These are phyloP conservation scores for Capitulum mitella DNA, from an alignment of 2,888 invertebrate genomes.

Conservation along the genomic window DNA sequence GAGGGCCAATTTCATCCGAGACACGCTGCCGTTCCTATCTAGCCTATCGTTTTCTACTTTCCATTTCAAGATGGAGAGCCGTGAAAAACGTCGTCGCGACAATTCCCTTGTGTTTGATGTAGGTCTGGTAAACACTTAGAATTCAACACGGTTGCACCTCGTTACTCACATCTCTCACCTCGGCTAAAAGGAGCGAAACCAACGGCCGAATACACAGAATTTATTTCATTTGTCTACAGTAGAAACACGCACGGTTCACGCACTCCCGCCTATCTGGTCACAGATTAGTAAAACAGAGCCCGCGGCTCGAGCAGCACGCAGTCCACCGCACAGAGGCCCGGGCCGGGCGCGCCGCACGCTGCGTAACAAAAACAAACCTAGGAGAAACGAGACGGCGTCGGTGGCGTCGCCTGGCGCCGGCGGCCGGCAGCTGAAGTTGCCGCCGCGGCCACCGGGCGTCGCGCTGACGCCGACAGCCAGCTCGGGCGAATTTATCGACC, in stretches of 20 bases:
- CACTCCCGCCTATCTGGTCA: slow-evolving; percentile 14
- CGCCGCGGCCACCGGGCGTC: not conserved
- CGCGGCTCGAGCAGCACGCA: not conserved
- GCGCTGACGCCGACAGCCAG: not conserved
- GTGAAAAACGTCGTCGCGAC: too few relatives aligned
- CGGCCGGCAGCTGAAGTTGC: not conserved
- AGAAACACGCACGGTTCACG: slow-evolving; percentile 18
- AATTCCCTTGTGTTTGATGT: too few relatives aligned
- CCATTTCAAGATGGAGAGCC: too few relatives aligned
- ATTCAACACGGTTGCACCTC: too few relatives aligned
- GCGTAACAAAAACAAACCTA: slow-evolving; percentile 23
- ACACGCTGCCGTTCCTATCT: too few relatives aligned
- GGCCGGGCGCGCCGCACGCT: not conserved
- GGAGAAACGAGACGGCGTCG: slow-evolving; percentile 1
- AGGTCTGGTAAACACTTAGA: too few relatives aligned
- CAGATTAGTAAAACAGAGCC: slow-evolving; percentile 13
- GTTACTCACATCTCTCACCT: too few relatives aligned
- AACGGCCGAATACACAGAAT: slow-evolving; percentile 6
- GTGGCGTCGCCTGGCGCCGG: not conserved
- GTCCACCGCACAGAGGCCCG: not conserved
- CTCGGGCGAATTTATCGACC: not conserved
- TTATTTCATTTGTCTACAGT: slow-evolving; percentile 24
- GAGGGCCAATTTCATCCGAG: too few relatives aligned
- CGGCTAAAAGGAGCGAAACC: too few relatives aligned
- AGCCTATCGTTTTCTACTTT: too few relatives aligned